These are phyloP conservation scores for Nyctalus aviator DNA, from an alignment of 2,797 vertebrate genomes.

Conservation along the genomic window DNA sequence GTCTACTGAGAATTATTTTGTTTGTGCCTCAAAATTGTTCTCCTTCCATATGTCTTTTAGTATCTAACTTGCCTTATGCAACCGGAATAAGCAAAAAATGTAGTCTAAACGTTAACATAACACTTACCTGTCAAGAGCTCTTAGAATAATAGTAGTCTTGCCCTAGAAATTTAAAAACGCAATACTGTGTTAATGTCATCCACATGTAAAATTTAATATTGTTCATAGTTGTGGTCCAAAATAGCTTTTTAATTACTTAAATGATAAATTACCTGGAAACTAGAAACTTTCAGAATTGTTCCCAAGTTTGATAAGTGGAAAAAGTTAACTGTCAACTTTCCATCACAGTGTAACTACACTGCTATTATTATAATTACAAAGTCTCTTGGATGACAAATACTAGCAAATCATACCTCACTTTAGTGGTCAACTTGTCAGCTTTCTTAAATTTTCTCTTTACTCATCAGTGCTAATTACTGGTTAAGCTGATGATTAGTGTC, in stretches of 20 bases:
- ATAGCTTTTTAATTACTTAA: constrained; percentile 77
- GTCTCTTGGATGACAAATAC: constrained; percentile 70
- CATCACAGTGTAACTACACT: constrained; percentile 77
- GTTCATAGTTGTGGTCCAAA: constrained; percentile 69
- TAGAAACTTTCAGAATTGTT: constrained; percentile 75
- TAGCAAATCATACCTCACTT: constrained; percentile 70
- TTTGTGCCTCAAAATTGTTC: constrained; percentile 40
- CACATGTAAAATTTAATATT: constrained; percentile 71
- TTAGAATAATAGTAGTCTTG: constrained; percentile 96
- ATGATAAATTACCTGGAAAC: constrained; percentile 78
- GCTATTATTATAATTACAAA: constrained; percentile 78
- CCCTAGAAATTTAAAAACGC: constrained; percentile 90
- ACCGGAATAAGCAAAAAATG: constrained; percentile 35
- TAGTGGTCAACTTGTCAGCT: constrained; percentile 80
- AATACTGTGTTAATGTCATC: constrained; percentile 67
- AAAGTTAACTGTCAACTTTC: constrained; percentile 81
- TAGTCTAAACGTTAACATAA: constrained; percentile 56
- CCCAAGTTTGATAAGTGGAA: constrained; percentile 72
- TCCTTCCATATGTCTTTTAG: constrained; percentile 18
- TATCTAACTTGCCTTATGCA: background rate
- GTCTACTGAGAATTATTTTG: constrained; percentile 35
- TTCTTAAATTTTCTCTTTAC: constrained; percentile 67
- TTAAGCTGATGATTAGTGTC: constrained; percentile 68
- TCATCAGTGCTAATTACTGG: constrained; percentile 76
- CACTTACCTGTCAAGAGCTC: constrained; percentile 95